Conservation (phyloP, 1,140 invertebrate species). For the Drosophila serrata region DNA sequence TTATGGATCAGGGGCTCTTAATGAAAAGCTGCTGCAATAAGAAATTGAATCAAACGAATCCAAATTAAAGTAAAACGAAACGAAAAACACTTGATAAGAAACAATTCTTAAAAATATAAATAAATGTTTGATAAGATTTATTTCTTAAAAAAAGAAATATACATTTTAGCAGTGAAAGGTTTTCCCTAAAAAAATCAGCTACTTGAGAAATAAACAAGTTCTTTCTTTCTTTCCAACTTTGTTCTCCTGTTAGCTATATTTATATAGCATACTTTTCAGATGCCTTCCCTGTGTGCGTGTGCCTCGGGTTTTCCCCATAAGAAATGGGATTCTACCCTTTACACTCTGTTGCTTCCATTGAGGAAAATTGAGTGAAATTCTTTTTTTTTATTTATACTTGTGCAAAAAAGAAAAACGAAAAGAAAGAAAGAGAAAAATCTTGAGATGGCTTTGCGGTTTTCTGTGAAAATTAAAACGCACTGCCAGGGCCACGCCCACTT, state of each 20-base stretch:
- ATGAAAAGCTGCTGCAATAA: slow-evolving; percentile 1
- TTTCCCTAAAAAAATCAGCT: not conserved
- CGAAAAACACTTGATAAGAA: not conserved
- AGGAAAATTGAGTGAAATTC: slow-evolving; percentile 40
- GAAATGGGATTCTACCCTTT: slow-evolving; percentile 23
- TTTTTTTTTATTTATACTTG: slow-evolving; percentile 31
- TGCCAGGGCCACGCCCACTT: slow-evolving; percentile 37
- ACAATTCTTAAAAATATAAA: not conserved
- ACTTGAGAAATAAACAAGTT: not conserved
- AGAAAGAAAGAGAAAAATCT: slow-evolving; percentile 16
- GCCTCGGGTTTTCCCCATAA: slow-evolving; percentile 9
- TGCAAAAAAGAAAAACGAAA: not conserved
- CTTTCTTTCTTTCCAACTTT: not conserved
- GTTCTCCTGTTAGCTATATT: not conserved
- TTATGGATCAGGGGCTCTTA: slow-evolving; percentile 9
- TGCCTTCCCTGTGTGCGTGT: not conserved
- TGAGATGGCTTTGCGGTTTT: slow-evolving; percentile 41
- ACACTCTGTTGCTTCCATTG: slow-evolving; percentile 28
- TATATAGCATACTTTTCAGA: not conserved
- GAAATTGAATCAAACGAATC: slow-evolving; percentile 3
- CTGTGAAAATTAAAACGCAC: slow-evolving; percentile 51
- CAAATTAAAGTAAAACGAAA: not conserved
- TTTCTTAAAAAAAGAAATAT: not conserved
- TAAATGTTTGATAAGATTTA: not conserved
- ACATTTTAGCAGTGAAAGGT: not conserved